Evolutionary conservation across 2,888 invertebrate genomes (phyloP).

Genomic region (Leptinotarsa peninsularis): DNA sequence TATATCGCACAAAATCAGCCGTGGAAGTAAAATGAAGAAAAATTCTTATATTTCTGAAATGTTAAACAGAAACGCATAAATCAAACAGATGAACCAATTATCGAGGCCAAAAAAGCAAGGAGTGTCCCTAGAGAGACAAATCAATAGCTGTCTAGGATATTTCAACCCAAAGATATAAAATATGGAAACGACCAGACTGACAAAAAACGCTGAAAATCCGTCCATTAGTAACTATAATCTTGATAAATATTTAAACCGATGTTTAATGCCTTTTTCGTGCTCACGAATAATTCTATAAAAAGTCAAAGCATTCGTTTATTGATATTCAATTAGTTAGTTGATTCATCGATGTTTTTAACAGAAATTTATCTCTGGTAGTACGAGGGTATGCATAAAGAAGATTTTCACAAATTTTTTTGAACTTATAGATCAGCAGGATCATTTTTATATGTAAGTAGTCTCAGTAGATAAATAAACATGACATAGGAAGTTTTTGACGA

Average conservation of each 20-base stretch:
- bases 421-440: not conserved
- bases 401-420: not conserved
- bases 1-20: no score
- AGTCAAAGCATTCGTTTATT: conserved; percentile 30
- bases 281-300: conserved; percentile 36
- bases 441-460: not conserved
- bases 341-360: conserved; percentile 27
- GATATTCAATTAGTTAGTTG: conserved; percentile 36
- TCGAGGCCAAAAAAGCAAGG: not conserved
- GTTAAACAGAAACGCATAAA: not conserved
- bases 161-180: not conserved
- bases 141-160: conserved; percentile 6
- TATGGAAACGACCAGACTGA: conserved; percentile 14
- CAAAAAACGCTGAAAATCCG: conserved; percentile 20
- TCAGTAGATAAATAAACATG: no score
- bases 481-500: no score
- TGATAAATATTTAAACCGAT: conserved; percentile 41
- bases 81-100: not conserved
- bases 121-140: conserved; percentile 5
- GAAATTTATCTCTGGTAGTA: conserved; percentile 12
- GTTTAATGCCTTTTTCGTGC: conserved; percentile 38
- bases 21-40: no score
- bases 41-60: not conserved
- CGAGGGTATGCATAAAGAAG: not conserved
- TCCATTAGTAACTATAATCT: conserved; percentile 29